Conservation (phyloP, 2,888 invertebrate genomes). For the Agelastica alni region DNA sequence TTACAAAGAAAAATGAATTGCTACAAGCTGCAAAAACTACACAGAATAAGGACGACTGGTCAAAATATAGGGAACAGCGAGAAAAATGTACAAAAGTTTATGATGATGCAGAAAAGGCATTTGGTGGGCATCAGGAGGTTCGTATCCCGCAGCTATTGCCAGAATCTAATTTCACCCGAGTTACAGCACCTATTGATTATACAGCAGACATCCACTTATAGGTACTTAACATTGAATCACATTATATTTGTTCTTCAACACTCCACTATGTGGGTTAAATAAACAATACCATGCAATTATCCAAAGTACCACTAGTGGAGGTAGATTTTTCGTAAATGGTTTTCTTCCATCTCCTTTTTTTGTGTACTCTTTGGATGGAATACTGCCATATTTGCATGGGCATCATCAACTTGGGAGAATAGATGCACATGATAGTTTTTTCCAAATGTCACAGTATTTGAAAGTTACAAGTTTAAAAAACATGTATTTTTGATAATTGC, state of each 20-base stretch:
- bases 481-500: conserved; percentile 27
- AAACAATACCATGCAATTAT: conserved; percentile 28
- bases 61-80: conserved; percentile 62
- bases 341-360: no score
- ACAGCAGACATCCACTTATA: conserved; percentile 57
- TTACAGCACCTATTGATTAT: conserved; percentile 57
- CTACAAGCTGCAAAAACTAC: conserved; percentile 57
- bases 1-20: conserved; percentile 57
- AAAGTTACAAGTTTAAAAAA: conserved; percentile 11
- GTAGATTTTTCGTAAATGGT: no score
- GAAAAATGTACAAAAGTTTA: conserved; percentile 64
- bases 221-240: conserved; percentile 49
- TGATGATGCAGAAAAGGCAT: conserved; percentile 60
- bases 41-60: conserved; percentile 62
- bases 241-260: conserved; percentile 27
- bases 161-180: conserved; percentile 53
- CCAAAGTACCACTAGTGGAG: conserved; percentile 33
- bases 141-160: conserved; percentile 58
- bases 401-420: conserved; percentile 9
- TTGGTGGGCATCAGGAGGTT: conserved; percentile 61
- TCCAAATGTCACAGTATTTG: conserved; percentile 12
- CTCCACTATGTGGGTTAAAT: conserved; percentile 26
- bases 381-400: conserved; percentile 13
- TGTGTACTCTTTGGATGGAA: conserved; percentile 20
- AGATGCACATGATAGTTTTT: conserved; percentile 2